Conservation (phyloP, 2,797 vertebrate genomes). For the Anguilla marmorata region DNA sequence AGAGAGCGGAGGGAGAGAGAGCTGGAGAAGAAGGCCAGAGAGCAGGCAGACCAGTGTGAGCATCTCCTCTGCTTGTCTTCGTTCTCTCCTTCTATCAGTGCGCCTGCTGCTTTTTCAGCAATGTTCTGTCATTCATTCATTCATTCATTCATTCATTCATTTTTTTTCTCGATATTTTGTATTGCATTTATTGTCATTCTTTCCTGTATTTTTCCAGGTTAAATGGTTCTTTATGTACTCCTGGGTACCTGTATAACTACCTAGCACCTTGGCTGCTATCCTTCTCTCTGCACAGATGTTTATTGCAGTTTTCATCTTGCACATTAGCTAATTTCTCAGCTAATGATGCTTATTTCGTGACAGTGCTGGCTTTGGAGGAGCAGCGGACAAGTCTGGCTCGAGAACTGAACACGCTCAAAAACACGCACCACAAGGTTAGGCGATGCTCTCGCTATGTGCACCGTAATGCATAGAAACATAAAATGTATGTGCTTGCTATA, state of each 20-base stretch:
- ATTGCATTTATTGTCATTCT: background rate
- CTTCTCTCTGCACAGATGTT: background rate
- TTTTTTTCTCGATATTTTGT: background rate
- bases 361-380: constrained; percentile 77
- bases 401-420: constrained; percentile 69
- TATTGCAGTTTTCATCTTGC: background rate
- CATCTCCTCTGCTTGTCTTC: background rate
- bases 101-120: background rate
- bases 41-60: constrained; percentile 77
- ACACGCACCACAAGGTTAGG: constrained; percentile 73
- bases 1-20: constrained; percentile 68
- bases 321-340: background rate
- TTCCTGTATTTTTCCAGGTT: background rate
- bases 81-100: background rate
- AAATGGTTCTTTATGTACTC: background rate
- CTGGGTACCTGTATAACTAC: background rate
- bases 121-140: background rate
- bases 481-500: background rate
- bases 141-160: background rate
- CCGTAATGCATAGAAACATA: background rate
- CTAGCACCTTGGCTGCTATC: background rate
- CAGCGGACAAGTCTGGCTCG: constrained; percentile 65
- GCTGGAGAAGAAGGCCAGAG: constrained; percentile 75
- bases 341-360: background rate
- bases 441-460: background rate